Conservation (phyloP, 2,888 invertebrate species). For the Drosophila rubida region DNA sequence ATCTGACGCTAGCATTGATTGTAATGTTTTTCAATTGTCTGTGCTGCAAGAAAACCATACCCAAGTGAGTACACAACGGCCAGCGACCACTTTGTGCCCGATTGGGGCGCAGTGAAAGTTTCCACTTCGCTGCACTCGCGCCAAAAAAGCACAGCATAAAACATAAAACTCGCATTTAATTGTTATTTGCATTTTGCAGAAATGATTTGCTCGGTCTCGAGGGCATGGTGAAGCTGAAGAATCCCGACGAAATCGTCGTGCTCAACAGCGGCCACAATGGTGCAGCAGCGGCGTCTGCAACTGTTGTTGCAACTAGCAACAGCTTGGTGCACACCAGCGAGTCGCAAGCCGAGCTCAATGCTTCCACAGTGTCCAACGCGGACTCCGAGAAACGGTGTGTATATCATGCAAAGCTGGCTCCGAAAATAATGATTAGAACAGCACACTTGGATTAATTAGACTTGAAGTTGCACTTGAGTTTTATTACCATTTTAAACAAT, state of each 20-base stretch:
- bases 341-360: slow-evolving; percentile 83
- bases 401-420: neutral
- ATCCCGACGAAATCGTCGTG: slow-evolving; percentile 88
- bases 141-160: slow-evolving; percentile 40
- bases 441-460: too few relatives aligned
- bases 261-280: slow-evolving; percentile 53
- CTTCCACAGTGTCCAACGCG: slow-evolving; percentile 82
- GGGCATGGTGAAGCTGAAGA: slow-evolving; percentile 90
- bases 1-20: slow-evolving; percentile 84
- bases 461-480: too few relatives aligned
- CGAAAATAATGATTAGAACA: too few relatives aligned
- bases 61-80: slow-evolving; percentile 87
- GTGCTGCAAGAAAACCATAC: slow-evolving; percentile 90
- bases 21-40: slow-evolving; percentile 89
- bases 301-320: slow-evolving; percentile 20
- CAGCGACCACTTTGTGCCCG: neutral
- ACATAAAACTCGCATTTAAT: slow-evolving; percentile 18
- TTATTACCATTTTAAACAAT: too few relatives aligned
- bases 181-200: slow-evolving; percentile 83
- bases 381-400: slow-evolving; percentile 83
- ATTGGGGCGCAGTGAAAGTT: slow-evolving; percentile 65
- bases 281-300: slow-evolving; percentile 22
- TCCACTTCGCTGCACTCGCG: slow-evolving; percentile 63
- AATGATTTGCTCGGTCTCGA: slow-evolving; percentile 90
- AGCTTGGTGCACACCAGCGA: slow-evolving; percentile 74